Evolutionary conservation across 2,888 invertebrate species (phyloP), one percentile per base, ranked within the genome.

Genomic region (Drosophila ustulata): DNA sequence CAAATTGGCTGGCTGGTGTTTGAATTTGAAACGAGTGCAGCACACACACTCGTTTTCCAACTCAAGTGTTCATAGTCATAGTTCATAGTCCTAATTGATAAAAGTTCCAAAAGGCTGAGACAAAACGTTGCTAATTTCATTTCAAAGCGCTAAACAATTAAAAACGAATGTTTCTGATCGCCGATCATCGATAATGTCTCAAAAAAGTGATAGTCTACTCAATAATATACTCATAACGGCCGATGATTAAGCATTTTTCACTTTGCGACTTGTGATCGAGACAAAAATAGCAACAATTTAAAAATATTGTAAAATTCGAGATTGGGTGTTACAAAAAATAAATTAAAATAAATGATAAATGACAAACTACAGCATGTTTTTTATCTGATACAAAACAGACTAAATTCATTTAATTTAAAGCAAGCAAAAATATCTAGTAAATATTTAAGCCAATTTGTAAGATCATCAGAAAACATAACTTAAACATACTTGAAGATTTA

Each of bases 111-210:
- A 85, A 82, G 43, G 41, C 41, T 61, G n/a, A 63, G 47, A 82
- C 78, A 88, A 86, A 67, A 47, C 8, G 49, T 9, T 62, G 80
- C 88, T 88, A 88, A 82, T 88, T 86, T 58, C 65, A 72, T 58
- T 71, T 65, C 41, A 70, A 71, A 64, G 25, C 53, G 69, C 52
- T 56, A 37, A 71, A 76, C 66, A 82, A 82, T 74, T 30, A 18
- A 34, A 53, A 68, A 66, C 59, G 61, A 81, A 63, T 71, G 50
- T 68, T 9, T 55, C 52, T 51, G 62, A 58, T 68, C 13, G 32
- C 47, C 39, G 53, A 47, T 55, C 30, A 51, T 25, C n/a, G 59
- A 59, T 59, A 37, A 39, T 49, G 62, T 64, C 43, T 43, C 52
- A 50, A 69, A 66, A 64, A 78, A 62, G 76, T 84, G 62, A 75